Base-by-base conservation (phyloP, 2,888 invertebrate species). In the Penaeus monodon region DNA sequence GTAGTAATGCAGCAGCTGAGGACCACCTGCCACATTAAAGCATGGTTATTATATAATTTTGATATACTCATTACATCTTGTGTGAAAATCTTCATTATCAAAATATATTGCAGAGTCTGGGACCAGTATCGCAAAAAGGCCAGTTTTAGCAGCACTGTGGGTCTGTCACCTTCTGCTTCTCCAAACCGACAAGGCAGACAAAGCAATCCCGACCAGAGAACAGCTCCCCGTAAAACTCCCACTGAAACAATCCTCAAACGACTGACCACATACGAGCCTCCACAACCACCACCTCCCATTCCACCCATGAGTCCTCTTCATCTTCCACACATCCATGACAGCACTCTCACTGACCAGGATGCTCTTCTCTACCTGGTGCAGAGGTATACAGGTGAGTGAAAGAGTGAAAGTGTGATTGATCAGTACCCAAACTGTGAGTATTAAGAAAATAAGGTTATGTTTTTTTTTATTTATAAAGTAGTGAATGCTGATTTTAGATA, bases 221-320 rank as follows among this genome's bases (percentile, higher is more conserved):
- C 49, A 57, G 49, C 10, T 17, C 49, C 49, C 49, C 49, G 17
- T 17, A 57, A 68, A 27, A 64, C 82, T 38, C 83, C 84, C 49
- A 73, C 70, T 63, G 66, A 79, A 78, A 29, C 86, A 10, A 88
- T 88, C 22, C 65, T 88, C 2, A 86, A 86, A 70, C 82, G 89
- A 68, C 74, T 89, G 24, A 86, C 63, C 24, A 86, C 84, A 38
- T 89, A 89, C 65, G 89, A 89, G n/a, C 68, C 70, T 20, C 89
- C 89, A 10, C 82, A 87, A 65, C 89, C 89, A 49, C 87, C 87
- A 7, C 89, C 89, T 8, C 81, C 84, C 6, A 82, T 87, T 57
- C 81, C 85, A 7, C 89, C 89, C n/a, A 44, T 65, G 33, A 87
- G 80, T 73, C 81, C 84, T 24, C 81, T 81, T 20, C 77, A 86